A percentile compares a stretch with the other conserved stretches of the same genome.
Evolutionary conservation across 2,888 invertebrate genomes (phyloP).

Genomic region (Melolontha melolontha): DNA sequence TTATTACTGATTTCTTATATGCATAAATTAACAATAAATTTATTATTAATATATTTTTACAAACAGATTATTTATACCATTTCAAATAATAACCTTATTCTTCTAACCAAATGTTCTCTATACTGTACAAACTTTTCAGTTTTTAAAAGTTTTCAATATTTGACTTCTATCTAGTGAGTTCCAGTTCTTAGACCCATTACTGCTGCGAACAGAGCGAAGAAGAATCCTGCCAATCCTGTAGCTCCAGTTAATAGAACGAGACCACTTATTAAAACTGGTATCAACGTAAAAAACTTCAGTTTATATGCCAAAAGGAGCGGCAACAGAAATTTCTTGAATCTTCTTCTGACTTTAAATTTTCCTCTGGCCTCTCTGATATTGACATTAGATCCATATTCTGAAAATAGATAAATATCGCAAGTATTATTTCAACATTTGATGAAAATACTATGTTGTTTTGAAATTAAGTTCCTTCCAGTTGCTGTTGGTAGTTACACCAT

Average conservation of each 20-base stretch:
- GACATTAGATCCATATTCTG: slow-evolving; percentile 42
- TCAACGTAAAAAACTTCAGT: slow-evolving; percentile 82
- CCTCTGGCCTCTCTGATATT: slow-evolving; percentile 46
- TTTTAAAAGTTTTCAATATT: too few relatives aligned
- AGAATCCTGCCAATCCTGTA: slow-evolving; percentile 86
- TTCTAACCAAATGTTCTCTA: background rate
- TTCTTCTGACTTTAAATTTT: slow-evolving; percentile 65
- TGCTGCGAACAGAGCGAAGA: slow-evolving; percentile 87
- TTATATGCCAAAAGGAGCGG: slow-evolving; percentile 86
- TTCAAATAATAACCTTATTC: too few relatives aligned
- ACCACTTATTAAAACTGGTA: slow-evolving; percentile 81
- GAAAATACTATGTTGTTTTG: too few relatives aligned
- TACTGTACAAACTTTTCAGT: slow-evolving; percentile 23
- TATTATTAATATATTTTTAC: too few relatives aligned
- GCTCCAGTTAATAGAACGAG: slow-evolving; percentile 80
- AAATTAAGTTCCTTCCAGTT: too few relatives aligned
- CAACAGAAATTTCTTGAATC: slow-evolving; percentile 77
- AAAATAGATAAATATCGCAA: slow-evolving; percentile 15
- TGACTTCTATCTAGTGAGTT: slow-evolving; percentile 48
- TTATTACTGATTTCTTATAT: too few relatives aligned
- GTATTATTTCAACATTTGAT: background rate
- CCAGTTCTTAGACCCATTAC: slow-evolving; percentile 79
- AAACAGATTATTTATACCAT: too few relatives aligned
- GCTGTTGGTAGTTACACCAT: too few relatives aligned
- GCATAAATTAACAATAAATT: too few relatives aligned